Conservation (phyloP, 1,140 invertebrate species). For the Metaphire vulgaris region DNA sequence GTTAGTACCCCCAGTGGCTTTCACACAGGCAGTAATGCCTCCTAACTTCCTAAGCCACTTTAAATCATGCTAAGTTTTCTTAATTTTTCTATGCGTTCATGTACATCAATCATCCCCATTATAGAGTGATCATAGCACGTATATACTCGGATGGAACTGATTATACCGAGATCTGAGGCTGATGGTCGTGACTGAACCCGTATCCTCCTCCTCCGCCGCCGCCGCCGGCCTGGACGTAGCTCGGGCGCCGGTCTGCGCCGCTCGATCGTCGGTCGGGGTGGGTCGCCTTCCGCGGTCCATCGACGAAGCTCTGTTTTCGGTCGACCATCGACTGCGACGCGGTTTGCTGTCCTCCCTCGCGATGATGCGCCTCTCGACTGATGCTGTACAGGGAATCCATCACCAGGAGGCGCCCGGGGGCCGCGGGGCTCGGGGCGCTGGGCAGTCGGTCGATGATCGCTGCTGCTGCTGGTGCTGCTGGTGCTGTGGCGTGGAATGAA, state of each 20-base stretch:
- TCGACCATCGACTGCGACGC: not conserved
- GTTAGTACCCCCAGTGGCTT: too few relatives aligned
- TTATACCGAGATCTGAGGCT: not conserved
- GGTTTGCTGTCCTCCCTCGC: not conserved
- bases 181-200: not conserved
- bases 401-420: not conserved
- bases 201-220: too few relatives aligned
- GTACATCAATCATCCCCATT: not conserved
- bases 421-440: too few relatives aligned
- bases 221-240: not conserved
- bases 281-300: not conserved
- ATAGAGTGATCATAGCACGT: too few relatives aligned
- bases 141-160: not conserved
- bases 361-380: conserved; percentile 1
- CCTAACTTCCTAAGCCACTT: not conserved
- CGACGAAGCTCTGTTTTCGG: not conserved
- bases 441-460: not conserved
- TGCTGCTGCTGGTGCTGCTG: not conserved
- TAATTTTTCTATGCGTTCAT: not conserved
- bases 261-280: not conserved
- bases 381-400: not conserved
- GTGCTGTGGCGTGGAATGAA: not conserved
- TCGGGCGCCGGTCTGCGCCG: not conserved
- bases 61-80: not conserved
- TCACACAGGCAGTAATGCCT: too few relatives aligned